Evolutionary conservation across 2,888 invertebrate genomes (phyloP), one percentile per base, ranked within the genome.

Genomic region (Polyploca ridens): DNA sequence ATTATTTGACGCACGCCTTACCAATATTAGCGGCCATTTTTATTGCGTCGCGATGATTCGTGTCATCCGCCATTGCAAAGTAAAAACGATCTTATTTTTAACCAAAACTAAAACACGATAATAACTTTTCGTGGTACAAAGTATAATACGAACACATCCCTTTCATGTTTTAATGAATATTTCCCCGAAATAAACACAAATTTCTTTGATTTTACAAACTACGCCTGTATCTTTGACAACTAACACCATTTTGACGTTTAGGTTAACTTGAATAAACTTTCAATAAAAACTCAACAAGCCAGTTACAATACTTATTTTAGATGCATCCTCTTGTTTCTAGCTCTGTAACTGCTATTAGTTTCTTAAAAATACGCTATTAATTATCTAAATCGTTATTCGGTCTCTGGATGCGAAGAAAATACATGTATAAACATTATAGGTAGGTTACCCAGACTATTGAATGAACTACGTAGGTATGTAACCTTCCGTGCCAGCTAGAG

Each of bases 31-130:
- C 93, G 93, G 93, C 94, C 94, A 94, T 94, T 89, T 94, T 94
- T 93, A 93, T 94, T 94, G 92, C 93, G 93, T 92, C 91, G 91
- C 88, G 93, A 91, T 90, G 92, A 90, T 90, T 94, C 93, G 93
- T 94, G 94, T 93, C 93, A 93, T 92, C 94, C 94, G 94, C 94
- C 94, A 94, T 94, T 94, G 90, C 83, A 88, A 88, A 87, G 84
- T 83, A 72, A 82, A 87, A 90, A 90, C 82, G 78, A 84, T 83
- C 77, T 71, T 79, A 78, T 78, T 83, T 85, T 66, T 81, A 82
- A 78, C 78, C 79, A 78, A 78, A 82, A 83, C 73, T 82, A 79
- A 66, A 81, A 78, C 92, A 89, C 92, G 83, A 75, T 67, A 76
- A 81, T 79, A 82, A 77, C 71, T 69, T 81, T 75, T 80, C 69